Conservation (phyloP, 2,888 invertebrate genomes). For the Orthonevra nobilis region DNA sequence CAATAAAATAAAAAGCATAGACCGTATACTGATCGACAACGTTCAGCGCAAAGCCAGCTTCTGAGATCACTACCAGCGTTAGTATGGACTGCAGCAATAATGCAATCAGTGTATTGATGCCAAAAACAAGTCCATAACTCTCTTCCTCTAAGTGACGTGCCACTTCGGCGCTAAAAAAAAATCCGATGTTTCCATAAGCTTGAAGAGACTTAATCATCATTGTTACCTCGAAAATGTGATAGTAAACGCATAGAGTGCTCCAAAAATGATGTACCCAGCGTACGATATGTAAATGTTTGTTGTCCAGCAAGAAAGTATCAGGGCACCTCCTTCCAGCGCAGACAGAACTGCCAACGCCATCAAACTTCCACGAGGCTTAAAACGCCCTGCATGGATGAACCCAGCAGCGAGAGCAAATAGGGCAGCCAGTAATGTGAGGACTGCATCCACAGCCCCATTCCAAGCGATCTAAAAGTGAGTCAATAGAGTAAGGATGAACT, state of each 20-base stretch:
- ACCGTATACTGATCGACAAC: conserved; percentile 76
- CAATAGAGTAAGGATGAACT: neutral
- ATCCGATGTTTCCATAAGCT: neutral
- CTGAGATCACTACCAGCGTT: conserved; percentile 81
- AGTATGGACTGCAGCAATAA: conserved; percentile 89
- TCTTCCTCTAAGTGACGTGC: conserved; percentile 90
- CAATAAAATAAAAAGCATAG: conserved; percentile 78
- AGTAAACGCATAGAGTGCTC: conserved; percentile 88
- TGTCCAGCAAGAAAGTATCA: conserved; percentile 83
- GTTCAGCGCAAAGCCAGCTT: conserved; percentile 74
- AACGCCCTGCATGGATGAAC: conserved; percentile 76
- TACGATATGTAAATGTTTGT: conserved; percentile 87
- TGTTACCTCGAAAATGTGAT: conserved; percentile 78
- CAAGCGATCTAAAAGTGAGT: conserved; percentile 74
- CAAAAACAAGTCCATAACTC: conserved; percentile 94
- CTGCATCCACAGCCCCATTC: conserved; percentile 92
- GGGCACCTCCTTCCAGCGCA: conserved; percentile 82
- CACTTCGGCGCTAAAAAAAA: conserved; percentile 87
- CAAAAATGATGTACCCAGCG: conserved; percentile 87
- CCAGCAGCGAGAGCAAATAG: conserved; percentile 83
- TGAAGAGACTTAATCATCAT: neutral
- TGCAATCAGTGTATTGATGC: conserved; percentile 92
- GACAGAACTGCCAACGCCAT: conserved; percentile 81
- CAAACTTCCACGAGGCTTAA: conserved; percentile 79
- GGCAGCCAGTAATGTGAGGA: conserved; percentile 86